Evolutionary conservation across 2,888 invertebrate genomes (phyloP), one percentile per base, ranked within the genome.

Genomic region (Embidobia sp.): DNA sequence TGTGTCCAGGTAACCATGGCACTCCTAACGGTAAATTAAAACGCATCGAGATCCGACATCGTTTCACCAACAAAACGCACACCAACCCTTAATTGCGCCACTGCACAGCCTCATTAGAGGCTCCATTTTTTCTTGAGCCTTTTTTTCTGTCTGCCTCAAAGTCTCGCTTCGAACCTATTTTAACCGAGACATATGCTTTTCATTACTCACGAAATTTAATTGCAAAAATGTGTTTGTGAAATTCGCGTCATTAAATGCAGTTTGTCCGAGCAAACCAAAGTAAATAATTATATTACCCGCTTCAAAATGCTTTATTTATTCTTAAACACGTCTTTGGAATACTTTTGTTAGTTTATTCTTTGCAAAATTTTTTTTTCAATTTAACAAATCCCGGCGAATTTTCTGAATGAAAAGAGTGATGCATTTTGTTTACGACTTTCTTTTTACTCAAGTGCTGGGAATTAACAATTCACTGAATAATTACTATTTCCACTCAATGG

Each of bases 21-120:
- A 37, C 57, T 18, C 57, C 59, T 69, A 69, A 69, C 69, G 69
- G 69, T 69, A 69, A 59, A 59, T 69, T 40, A 69, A 69, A 69
- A 69, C 37, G 49, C 59, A 59, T 51, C 69, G 51, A 42, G 59
- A 69, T 59, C 42, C 69, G 29, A 22, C 57, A 7, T 1, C 48
- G 48, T 57, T 67, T 48, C 48, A 40, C 48, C 67, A 22, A 48
- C 46, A 18, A 42, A 59, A 49, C 31, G 22, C 31, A 42, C 26
- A 42, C 48, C 42, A 55, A 59, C 51, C 49, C 59, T 59, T 49
- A 69, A 69, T 69, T 40, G 57, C 27, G 33, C 48, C 35, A 55
- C 46, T 35, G 57, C 44, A 57, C 57, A 57, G 31, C 37, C 66
- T 67, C 66, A 55, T 67, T 67, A 55, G 26, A 44, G 53, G 15